These are phyloP conservation scores for Cheilosia vernalis DNA, from an alignment of 2,888 invertebrate species.

Conservation along the genomic window DNA sequence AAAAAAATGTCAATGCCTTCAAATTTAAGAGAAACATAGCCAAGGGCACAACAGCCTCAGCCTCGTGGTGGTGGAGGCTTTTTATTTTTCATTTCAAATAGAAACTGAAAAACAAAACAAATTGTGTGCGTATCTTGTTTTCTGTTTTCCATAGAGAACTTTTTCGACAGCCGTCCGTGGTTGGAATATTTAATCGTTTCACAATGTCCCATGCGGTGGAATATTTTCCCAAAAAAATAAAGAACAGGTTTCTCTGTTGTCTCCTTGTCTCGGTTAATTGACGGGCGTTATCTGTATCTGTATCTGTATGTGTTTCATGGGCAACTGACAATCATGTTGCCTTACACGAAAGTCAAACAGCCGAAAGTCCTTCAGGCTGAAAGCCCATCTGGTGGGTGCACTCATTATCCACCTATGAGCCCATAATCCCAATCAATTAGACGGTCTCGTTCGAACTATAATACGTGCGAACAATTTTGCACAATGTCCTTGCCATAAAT, in stretches of 20 bases:
- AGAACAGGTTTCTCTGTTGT: neutral
- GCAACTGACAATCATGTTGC: neutral
- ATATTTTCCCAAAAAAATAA: constrained; percentile 28
- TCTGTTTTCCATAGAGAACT: constrained; percentile 25
- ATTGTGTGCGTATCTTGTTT: constrained; percentile 58
- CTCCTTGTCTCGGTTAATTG: constrained; percentile 37
- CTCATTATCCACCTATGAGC: constrained; percentile 17
- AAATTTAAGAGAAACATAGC: neutral
- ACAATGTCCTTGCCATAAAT: constrained; percentile 51
- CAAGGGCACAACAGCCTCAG: constrained; percentile 2
- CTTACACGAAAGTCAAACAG: constrained; percentile 1
- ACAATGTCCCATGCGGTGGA: constrained; percentile 28
- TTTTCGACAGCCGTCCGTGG: constrained; percentile 57
- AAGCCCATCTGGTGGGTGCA: constrained; percentile 1
- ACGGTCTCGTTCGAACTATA: constrained; percentile 24
- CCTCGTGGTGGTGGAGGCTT: constrained; percentile 4
- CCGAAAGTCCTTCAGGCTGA: neutral
- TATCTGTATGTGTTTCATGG: constrained; percentile 5
- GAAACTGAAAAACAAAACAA: constrained; percentile 62
- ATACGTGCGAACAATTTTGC: constrained; percentile 29
- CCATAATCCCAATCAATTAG: constrained; percentile 28
- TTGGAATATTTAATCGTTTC: constrained; percentile 59
- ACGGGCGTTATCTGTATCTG: constrained; percentile 39
- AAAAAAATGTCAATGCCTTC: constrained; percentile 1
- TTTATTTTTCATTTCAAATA: constrained; percentile 23